phyloP scores from a whole-genome alignment of 2,113 vertebrate species.

The Phalacrocorax carbo region DNA sequence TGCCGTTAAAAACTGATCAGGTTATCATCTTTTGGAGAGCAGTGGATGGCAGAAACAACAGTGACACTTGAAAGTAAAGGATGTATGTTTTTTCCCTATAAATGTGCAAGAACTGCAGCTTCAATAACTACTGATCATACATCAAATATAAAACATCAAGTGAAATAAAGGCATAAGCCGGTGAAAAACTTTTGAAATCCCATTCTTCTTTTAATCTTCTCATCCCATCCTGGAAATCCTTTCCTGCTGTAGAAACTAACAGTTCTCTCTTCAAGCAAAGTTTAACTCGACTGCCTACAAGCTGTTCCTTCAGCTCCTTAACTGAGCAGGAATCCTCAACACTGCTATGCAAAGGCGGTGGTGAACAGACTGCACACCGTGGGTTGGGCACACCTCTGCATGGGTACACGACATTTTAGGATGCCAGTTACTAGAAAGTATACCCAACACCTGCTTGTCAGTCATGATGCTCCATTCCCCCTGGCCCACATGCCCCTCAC shows the following conservation, averaged over 20 bases:
- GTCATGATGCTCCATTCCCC: neutral
- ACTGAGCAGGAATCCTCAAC: neutral
- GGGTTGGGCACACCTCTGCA: rapidly evolving
- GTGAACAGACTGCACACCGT: neutral
- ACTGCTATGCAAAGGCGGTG: neutral
- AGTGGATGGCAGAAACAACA: neutral
- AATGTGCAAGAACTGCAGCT: neutral
- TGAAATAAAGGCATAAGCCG: neutral
- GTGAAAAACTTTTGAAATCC: neutral
- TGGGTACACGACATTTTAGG: neutral
- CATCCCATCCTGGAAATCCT: neutral
- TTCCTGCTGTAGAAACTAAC: neutral
- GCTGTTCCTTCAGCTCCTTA: neutral
- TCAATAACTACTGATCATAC: neutral
- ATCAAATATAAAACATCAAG: neutral
- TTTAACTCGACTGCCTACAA: neutral
- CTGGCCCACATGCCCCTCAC: rapidly evolving
- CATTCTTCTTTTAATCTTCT: neutral
- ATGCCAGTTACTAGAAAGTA: neutral
- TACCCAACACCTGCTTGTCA: neutral
- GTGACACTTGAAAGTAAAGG: neutral
- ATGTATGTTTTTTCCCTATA: neutral
- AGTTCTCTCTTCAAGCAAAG: neutral
- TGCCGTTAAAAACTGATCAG: neutral
- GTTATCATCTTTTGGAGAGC: neutral